Evolutionary conservation across 2,113 vertebrate genomes (phyloP), one percentile per base, ranked within the genome.

Genomic region (Lamprotornis superbus): DNA sequence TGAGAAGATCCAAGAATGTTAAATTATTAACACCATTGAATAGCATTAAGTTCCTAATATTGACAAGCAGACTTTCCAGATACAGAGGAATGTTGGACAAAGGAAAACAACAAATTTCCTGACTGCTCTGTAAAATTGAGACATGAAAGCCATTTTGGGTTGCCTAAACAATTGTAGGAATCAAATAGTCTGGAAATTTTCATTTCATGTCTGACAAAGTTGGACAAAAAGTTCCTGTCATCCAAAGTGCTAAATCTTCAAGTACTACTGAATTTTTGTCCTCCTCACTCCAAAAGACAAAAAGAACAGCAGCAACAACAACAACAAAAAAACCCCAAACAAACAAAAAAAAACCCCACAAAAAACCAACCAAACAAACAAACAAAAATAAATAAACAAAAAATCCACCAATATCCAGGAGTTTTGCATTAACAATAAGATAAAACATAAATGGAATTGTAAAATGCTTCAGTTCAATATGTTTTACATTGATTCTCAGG

Each of bases 101-200:
- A 91, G 35, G 28, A 73, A 89, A 91, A 83, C 40, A 88, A 69
- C 37, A 69, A 46, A 90, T 88, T 95, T 91, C 78, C 82, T 76
- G 82, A 53, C 24, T 83, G 46, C 22, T 69, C 22, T 44, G 11
- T 96, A 91, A 93, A 96, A 79, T 2, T 82, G 60, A 70, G 71
- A 37, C 49, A 75, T 61, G 73, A 93, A 91, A 94, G 31, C 21
- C 82, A 80, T 93, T 93, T 76, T 85, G 49, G 27, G 10, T 79
- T 91, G 25, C 49, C 65, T 93, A 79, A 91, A 96, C 46, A 80
- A 95, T 92, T 83, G 74, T 35, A 91, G 78, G 79, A 95, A 96
- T 65, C 37, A 73, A 94, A 90, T 56, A 91, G 83, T 57, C 87
- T 91, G 94, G 87, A 93, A 93, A 91, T 71, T 60, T 87, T 94